A percentile compares a stretch with the other conserved stretches of the same genome.
Conservation (phyloP, 2,113 vertebrate genomes). For the Platysteira castanea region DNA sequence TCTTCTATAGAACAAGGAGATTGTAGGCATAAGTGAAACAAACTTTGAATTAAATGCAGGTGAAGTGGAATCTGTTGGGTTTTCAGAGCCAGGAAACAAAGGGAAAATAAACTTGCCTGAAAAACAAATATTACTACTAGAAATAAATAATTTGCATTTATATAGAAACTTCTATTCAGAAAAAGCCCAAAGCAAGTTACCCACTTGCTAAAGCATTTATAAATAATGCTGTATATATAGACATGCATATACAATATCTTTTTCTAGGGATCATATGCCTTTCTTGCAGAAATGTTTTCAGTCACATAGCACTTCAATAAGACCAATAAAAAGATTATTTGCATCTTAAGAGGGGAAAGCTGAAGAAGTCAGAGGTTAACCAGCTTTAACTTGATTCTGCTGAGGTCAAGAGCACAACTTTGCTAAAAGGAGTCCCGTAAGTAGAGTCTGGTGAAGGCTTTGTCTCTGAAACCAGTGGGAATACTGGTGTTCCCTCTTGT, state of each 20-base stretch:
- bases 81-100: slow-evolving; percentile 35
- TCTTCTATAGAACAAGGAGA: slow-evolving; percentile 70
- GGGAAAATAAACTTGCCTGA: slow-evolving; percentile 48
- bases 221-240: slow-evolving; percentile 17
- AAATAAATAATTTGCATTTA: slow-evolving; percentile 54
- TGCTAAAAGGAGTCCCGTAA: rapidly evolving
- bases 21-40: slow-evolving; percentile 63
- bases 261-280: neutral
- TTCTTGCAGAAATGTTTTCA: neutral
- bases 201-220: slow-evolving; percentile 29
- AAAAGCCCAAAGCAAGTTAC: slow-evolving; percentile 45
- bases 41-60: slow-evolving; percentile 71
- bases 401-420: neutral
- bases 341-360: neutral
- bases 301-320: neutral
- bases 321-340: neutral
- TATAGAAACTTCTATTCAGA: slow-evolving; percentile 16
- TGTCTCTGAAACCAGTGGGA: neutral
- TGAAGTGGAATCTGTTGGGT: slow-evolving; percentile 48
- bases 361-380: neutral
- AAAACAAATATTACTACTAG: slow-evolving; percentile 44
- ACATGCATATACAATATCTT: neutral
- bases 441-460: neutral
- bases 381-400: neutral
- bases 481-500: neutral